Conservation (phyloP, 2,113 vertebrate genomes). For the Macheiramphus alcinus region DNA sequence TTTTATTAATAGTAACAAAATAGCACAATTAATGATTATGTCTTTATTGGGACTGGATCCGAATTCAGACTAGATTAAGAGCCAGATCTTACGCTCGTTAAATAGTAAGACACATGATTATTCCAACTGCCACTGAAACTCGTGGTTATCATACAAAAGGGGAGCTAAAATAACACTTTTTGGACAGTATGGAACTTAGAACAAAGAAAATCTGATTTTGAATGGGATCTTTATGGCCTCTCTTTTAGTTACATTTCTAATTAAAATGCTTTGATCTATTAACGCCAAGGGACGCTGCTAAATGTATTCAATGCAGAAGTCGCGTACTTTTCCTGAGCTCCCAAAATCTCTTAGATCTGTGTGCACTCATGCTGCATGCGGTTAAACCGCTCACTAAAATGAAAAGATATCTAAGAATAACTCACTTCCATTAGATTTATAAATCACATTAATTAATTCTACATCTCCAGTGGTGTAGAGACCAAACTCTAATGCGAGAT, state of each 20-base stretch:
- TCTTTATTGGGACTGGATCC: constrained; percentile 10
- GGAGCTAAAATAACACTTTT: constrained; percentile 30
- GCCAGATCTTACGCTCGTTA: constrained; percentile 20
- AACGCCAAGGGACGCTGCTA: constrained; percentile 65
- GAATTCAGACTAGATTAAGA: constrained; percentile 15
- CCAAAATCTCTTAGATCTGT: constrained; percentile 70
- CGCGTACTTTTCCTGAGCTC: constrained; percentile 45
- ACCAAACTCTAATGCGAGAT: constrained; percentile 74
- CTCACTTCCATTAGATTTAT: constrained; percentile 77
- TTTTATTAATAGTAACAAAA: constrained; percentile 29
- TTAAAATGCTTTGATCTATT: constrained; percentile 77
- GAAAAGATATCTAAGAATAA: constrained; percentile 76
- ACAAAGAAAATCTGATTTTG: constrained; percentile 48
- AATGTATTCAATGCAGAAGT: constrained; percentile 67
- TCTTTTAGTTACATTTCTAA: constrained; percentile 75
- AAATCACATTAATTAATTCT: constrained; percentile 83
- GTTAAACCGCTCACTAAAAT: constrained; percentile 71
- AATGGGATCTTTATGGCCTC: constrained; percentile 41
- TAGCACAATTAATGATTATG: neutral
- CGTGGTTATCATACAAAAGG: neutral
- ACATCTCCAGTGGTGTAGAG: constrained; percentile 72
- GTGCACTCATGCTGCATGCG: constrained; percentile 30
- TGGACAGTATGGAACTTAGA: constrained; percentile 3
- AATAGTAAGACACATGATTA: neutral
- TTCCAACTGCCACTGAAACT: constrained; percentile 31